phyloP scores from a whole-genome alignment of 2,888 invertebrate species.

The Xestia ashworthii region DNA sequence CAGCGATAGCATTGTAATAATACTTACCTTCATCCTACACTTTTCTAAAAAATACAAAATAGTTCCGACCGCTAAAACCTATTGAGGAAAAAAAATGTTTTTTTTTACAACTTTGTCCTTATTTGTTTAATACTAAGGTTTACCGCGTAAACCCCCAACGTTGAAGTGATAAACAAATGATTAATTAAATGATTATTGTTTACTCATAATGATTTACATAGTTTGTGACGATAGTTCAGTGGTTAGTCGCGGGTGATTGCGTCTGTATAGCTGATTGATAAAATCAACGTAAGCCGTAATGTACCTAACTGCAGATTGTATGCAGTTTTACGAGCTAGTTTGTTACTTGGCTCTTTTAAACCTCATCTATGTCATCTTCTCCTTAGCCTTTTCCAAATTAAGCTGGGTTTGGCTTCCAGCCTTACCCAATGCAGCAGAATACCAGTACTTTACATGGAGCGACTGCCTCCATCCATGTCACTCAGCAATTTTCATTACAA shows the following conservation, averaged over 20 bases:
- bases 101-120: slow-evolving; percentile 36
- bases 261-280: slow-evolving; percentile 20
- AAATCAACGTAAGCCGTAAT: slow-evolving; percentile 22
- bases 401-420: neutral
- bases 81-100: slow-evolving; percentile 16
- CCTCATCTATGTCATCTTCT: neutral
- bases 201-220: slow-evolving; percentile 32
- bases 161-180: slow-evolving; percentile 32
- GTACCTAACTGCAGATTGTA: slow-evolving; percentile 11
- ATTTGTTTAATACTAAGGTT: slow-evolving; percentile 30
- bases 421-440: neutral
- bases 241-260: slow-evolving; percentile 38
- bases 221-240: slow-evolving; percentile 25
- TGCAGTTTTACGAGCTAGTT: slow-evolving; percentile 11
- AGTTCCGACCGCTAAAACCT: neutral
- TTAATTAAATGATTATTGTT: slow-evolving; percentile 40
- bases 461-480: neutral
- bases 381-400: neutral
- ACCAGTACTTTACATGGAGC: neutral
- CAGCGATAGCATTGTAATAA: neutral
- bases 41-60: neutral
- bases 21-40: neutral
- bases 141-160: slow-evolving; percentile 34
- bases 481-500: neutral
- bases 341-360: neutral